Evolutionary conservation across 1,140 invertebrate species (phyloP), one percentile per base, ranked within the genome.

Genomic region (Pollicipes pollicipes): DNA sequence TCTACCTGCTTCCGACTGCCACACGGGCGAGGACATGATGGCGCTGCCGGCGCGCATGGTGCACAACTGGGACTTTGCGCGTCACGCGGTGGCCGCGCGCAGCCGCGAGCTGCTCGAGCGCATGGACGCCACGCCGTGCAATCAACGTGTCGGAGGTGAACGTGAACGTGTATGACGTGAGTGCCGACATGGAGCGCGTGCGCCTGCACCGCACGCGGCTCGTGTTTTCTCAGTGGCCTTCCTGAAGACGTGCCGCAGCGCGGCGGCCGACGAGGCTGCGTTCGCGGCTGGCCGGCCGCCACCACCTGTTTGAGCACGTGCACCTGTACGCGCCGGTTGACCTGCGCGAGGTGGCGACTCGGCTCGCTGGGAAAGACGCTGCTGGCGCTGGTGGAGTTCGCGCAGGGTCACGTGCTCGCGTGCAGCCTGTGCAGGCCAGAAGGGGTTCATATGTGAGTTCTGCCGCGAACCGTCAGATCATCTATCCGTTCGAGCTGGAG

Each of bases 41-140:
- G 80, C 88, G n/a, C 93, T 98, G 74, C 95, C 95, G 21, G 88
- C 93, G 1, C 81, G 89, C 70, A 88, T 97, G 30, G 84, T 97
- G 67, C 88, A 92, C 76, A 97, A 97, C 78, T 97, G 94, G 93
- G 94, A 97, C 79, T 92, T 96, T 76, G 87, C 87, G 74, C 85
- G 85, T 73, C 91, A 94, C 79, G 82, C 85, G 70, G 89, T 95
- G 64, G 45, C 45, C 13, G 13, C 13, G 13, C 24, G 45, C 21
- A 58, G 21, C 45, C 45, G 45, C 45, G 45, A 58, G 45, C 24
- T 58, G 13, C 6, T 58, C 6, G 45, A 58, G 21, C 45, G 24
- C 13, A 21, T 58, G 10, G 45, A 58, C 45, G 8, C 6, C 10
- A 21, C 13, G 45, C 45, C 45, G 21, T n/a, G 21, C 17, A 2